A percentile compares a stretch with the other conserved stretches of the same genome.
Conservation (phyloP, 2,888 invertebrate species). For the Serripes groenlandicus region DNA sequence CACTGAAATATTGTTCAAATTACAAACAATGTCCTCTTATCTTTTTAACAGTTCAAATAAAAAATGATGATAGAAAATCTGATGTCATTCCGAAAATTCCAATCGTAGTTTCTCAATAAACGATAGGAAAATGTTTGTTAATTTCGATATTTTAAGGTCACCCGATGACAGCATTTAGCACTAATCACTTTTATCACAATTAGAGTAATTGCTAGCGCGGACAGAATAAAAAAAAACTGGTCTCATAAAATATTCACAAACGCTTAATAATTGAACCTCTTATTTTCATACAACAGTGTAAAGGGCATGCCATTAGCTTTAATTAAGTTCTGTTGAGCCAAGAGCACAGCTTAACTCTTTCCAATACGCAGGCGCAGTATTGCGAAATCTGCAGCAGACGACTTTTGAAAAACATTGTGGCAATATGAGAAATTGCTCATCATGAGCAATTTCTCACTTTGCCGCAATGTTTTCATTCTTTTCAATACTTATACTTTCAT, state of each 20-base stretch:
- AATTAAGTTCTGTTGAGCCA: slow-evolving; percentile 40
- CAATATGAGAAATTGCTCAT: background rate
- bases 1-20: no score
- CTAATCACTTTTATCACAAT: slow-evolving; percentile 29
- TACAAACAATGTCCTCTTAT: no score
- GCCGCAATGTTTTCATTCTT: background rate
- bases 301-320: slow-evolving; percentile 57
- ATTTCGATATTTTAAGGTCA: slow-evolving; percentile 19
- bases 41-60: no score
- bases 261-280: slow-evolving; percentile 17
- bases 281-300: background rate
- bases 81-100: no score
- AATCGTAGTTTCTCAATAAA: no score
- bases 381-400: background rate
- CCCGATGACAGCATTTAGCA: slow-evolving; percentile 13
- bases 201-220: slow-evolving; percentile 20
- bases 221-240: slow-evolving; percentile 1
- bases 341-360: slow-evolving; percentile 21
- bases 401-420: background rate
- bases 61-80: no score
- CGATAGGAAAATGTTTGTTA: no score
- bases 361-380: background rate
- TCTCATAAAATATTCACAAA: slow-evolving; percentile 29
- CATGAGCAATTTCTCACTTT: background rate
- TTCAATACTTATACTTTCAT: no score